Evolutionary conservation across 1,140 invertebrate species (phyloP).

Genomic region (Camponotus floridanus): DNA sequence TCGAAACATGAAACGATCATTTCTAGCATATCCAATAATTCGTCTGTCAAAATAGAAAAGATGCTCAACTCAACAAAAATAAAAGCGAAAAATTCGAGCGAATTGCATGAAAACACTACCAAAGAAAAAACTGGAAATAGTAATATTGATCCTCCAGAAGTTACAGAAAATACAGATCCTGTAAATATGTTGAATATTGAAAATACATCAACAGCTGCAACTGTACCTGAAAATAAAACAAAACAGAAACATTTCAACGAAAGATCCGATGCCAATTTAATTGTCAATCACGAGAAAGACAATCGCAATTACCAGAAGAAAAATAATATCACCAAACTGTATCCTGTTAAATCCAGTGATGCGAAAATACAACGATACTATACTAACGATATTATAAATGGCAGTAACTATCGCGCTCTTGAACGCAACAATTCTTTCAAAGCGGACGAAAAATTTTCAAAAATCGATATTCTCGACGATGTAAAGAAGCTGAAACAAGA

Average conservation of each 20-base stretch:
- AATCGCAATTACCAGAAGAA: neutral
- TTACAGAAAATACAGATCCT: neutral
- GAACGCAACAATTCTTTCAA: slow-evolving; percentile 2
- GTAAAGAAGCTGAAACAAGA: neutral
- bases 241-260: slow-evolving; percentile 20
- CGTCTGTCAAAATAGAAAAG: neutral
- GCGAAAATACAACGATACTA: neutral
- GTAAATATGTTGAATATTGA: neutral
- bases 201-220: neutral
- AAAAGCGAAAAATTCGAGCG: no score
- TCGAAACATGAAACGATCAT: neutral
- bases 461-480: neutral
- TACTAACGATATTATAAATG: neutral
- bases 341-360: neutral
- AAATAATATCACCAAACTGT: neutral
- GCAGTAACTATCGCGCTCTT: neutral
- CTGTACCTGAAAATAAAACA: slow-evolving; percentile 44
- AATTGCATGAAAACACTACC: neutral
- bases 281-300: neutral
- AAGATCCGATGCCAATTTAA: no score
- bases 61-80: neutral
- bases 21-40: neutral
- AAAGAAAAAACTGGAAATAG: neutral
- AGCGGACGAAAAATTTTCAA: neutral
- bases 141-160: neutral